These are phyloP conservation scores for Anastrepha obliqua DNA, from an alignment of 1,140 invertebrate species.

Conservation along the genomic window DNA sequence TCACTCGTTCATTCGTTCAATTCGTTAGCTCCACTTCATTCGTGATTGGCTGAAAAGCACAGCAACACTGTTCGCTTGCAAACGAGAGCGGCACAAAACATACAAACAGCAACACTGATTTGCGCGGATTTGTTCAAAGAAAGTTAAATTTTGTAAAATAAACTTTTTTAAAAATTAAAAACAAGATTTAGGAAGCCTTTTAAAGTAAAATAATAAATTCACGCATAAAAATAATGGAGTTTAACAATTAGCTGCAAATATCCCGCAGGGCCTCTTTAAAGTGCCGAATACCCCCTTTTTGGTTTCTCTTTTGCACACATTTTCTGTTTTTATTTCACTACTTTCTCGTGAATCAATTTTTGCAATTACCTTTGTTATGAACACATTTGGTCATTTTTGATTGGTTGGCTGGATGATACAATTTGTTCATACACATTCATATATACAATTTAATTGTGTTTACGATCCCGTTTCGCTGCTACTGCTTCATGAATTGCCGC, in stretches of 20 bases:
- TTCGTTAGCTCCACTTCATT: not conserved
- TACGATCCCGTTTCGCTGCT: no score
- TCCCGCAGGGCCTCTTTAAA: not conserved
- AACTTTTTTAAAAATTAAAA: no score
- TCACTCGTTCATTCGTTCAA: not conserved
- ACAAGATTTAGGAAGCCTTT: no score
- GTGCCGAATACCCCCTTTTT: not conserved
- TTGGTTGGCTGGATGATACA: not conserved
- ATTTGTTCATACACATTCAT: not conserved
- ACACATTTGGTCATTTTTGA: conserved; percentile 43
- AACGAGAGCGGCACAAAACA: not conserved
- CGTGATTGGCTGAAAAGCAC: not conserved
- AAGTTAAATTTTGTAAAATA: not conserved
- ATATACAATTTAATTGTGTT: no score
- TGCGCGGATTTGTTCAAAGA: not conserved
- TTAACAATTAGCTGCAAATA: no score
- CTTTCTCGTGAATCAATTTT: not conserved
- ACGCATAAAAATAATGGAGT: no score
- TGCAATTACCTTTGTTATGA: not conserved
- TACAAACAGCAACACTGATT: not conserved
- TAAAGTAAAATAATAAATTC: no score
- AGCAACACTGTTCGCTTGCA: not conserved
- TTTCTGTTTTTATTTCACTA: not conserved
- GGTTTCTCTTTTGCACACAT: not conserved
- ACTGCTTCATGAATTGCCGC: no score